Evolutionary conservation across 53 echinoderm and acorn worm genomes (phyloP).

Genomic region (Hippasteria phrygiana): DNA sequence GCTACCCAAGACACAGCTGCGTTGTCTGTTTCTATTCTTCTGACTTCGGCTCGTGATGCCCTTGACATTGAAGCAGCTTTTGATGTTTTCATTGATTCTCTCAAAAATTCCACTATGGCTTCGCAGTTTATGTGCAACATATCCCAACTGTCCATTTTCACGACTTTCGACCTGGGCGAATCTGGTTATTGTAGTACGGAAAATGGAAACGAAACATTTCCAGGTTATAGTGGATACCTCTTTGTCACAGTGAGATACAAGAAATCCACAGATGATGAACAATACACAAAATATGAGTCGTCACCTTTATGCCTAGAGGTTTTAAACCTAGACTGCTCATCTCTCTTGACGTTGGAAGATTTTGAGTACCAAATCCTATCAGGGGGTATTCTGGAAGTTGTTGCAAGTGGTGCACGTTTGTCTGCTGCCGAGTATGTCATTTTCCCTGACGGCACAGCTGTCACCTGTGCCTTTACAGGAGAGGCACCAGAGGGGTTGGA

Average conservation of each 20-base stretch:
- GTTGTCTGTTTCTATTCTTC: neutral
- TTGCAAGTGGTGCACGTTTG: neutral
- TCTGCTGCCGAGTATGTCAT: neutral
- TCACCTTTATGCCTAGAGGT: constrained; percentile 5
- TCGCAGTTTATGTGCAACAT: constrained; percentile 6
- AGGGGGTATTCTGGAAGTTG: neutral
- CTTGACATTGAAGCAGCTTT: neutral
- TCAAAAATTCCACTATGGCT: neutral
- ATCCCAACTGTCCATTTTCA: neutral
- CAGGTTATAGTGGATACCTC: neutral
- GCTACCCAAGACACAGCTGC: neutral
- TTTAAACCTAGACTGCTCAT: constrained; percentile 20
- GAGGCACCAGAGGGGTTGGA: constrained; percentile 24
- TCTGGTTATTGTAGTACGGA: neutral
- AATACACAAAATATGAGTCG: neutral
- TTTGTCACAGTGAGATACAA: neutral
- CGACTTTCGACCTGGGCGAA: neutral
- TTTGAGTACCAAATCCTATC: neutral
- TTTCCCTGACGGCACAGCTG: constrained; percentile 8
- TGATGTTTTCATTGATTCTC: neutral
- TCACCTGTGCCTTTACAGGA: constrained; percentile 15
- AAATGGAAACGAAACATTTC: neutral
- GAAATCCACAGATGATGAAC: neutral
- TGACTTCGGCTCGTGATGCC: constrained; percentile 1
- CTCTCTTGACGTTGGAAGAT: constrained; percentile 6